Base-by-base conservation (phyloP, 2,797 vertebrate species). In the Cryptoblepharus egeriae region DNA sequence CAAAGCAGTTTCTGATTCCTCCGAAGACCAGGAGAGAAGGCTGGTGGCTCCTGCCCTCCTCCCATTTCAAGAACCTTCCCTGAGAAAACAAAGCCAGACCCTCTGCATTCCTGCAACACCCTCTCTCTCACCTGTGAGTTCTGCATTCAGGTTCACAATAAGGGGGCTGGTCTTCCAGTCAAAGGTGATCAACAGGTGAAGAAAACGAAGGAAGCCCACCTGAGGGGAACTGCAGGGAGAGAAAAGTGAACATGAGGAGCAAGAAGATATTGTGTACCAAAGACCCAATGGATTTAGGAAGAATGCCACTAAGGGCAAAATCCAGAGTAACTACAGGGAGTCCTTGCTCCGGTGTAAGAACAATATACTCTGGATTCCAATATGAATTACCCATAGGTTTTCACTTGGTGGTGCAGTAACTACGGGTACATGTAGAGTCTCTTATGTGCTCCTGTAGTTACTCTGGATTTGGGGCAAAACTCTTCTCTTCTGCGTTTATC, bases 131-230 rank as follows among this genome's bases (percentile, higher is more conserved):
- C 98, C 98, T 95, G 95, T 96, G 69, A 99, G 96, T 71, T 97
- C 96, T 55, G 83, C 92, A 39, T 99, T 99, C 75, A 99, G 94
- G 93, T 99, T 98, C 82, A 99, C 95, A 2, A 99, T 92, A 86
- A 99, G 95, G 71, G 98, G 97, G 91, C 92, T 98, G 93, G 98
- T 99, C 92, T 96, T 98, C 99, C 99, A 99, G 93, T 99, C 99
- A 89, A 99, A 99, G 52, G 96, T 96, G 35, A 97, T 96, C 37
- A 99, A 93, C 91, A 99, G 93, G 90, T 94, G 93, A 75, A 99
- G 97, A 91, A 99, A 99, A 49, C 98, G 97, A 69, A 99, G 97
- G 91, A 99, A 97, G 42, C 97, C 98, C 76, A 97, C 98, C 95
- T 99, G 98, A 16, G 97, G 98, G 91, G 97, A 99, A 85, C 99